Percentiles rank a stretch among this genome's conserved stretches.
Evolutionary conservation across 2,888 invertebrate species (phyloP).

Genomic region (Drosophila paranaensis): DNA sequence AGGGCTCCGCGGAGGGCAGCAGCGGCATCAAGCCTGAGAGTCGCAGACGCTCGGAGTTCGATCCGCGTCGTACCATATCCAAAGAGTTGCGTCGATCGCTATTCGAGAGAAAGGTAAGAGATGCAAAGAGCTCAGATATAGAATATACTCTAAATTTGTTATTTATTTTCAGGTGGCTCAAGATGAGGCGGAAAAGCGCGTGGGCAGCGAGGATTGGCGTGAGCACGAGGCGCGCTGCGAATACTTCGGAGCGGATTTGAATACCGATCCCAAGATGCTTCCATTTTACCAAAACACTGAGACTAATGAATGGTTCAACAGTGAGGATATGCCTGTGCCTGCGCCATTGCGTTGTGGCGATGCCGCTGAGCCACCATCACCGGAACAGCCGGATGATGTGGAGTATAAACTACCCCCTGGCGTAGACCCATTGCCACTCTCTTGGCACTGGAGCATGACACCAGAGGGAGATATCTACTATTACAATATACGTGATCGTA

Average conservation of each 20-base stretch:
- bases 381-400: conserved; percentile 44
- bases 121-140: no score
- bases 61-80: conserved; percentile 67
- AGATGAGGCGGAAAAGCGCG: conserved; percentile 83
- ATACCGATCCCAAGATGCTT: conserved; percentile 75
- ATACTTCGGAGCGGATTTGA: conserved; percentile 83
- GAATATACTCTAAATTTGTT: no score
- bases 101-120: conserved; percentile 82
- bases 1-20: conserved; percentile 11
- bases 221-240: conserved; percentile 83
- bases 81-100: conserved; percentile 83
- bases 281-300: conserved; percentile 83
- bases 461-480: conserved; percentile 94
- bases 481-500: conserved; percentile 92
- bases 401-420: conserved; percentile 85
- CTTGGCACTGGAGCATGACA: conserved; percentile 95
- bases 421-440: conserved; percentile 88
- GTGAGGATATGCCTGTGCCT: conserved; percentile 74
- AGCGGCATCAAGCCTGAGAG: conserved; percentile 30
- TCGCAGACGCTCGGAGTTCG: conserved; percentile 40
- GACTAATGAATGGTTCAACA: conserved; percentile 84
- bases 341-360: conserved; percentile 82
- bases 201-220: conserved; percentile 81
- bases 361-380: conserved; percentile 53
- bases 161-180: conserved; percentile 77